These are phyloP conservation scores for Saccostrea cuccullata DNA, from an alignment of 1,140 invertebrate genomes.

Conservation along the genomic window DNA sequence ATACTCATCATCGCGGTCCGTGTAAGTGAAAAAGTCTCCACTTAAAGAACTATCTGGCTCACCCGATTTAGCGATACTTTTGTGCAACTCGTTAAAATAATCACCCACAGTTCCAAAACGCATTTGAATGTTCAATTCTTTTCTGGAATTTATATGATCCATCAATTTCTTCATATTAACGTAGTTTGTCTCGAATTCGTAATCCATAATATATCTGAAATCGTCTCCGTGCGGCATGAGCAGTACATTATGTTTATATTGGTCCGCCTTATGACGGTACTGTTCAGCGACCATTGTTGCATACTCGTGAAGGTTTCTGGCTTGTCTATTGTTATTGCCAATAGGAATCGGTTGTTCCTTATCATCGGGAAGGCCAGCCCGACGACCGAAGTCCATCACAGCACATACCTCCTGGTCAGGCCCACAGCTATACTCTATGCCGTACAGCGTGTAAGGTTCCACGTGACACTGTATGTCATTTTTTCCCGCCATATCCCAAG, in stretches of 20 bases:
- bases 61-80: constrained; percentile 49
- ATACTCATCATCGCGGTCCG: constrained; percentile 96
- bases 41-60: constrained; percentile 81
- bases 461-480: constrained; percentile 96
- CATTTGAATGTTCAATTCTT: constrained; percentile 89
- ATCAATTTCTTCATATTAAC: constrained; percentile 96
- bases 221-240: constrained; percentile 97
- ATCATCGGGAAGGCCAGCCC: constrained; percentile 82
- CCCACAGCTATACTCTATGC: constrained; percentile 98
- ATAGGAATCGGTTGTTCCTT: constrained; percentile 86
- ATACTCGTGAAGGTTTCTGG: constrained; percentile 89
- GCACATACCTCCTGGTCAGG: constrained; percentile 98
- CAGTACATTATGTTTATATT: constrained; percentile 93
- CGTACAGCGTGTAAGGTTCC: constrained; percentile 99
- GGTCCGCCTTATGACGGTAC: constrained; percentile 96
- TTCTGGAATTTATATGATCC: constrained; percentile 90
- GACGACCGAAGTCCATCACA: constrained; percentile 95
- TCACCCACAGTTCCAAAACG: constrained; percentile 95
- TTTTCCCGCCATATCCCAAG: constrained; percentile 85
- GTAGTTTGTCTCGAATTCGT: constrained; percentile 97
- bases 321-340: constrained; percentile 86
- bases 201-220: constrained; percentile 92
- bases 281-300: constrained; percentile 92
- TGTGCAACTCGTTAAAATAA: constrained; percentile 92
- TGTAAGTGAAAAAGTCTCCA: constrained; percentile 98